Evolutionary conservation across 2,113 vertebrate species (phyloP), one percentile per base, ranked within the genome.

Genomic region (Chionodraco myersi): DNA sequence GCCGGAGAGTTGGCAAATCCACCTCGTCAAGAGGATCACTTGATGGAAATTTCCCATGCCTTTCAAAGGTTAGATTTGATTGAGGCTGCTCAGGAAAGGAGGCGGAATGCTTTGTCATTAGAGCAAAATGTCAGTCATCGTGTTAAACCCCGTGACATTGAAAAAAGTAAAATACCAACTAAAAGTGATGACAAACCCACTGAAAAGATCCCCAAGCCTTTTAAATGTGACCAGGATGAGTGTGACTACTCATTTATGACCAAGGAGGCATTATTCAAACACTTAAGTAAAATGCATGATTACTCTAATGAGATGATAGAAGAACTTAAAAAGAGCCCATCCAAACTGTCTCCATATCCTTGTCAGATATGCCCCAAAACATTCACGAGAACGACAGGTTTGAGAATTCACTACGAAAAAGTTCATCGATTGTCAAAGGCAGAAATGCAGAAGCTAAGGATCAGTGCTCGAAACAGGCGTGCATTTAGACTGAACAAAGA

Each of bases 171-270:
- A 80, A 53, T 63, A 30, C 47, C 13, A n/a, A 83, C 59, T 69
- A 91, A 91, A 89, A 83, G 36, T 67, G 91, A 91, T 83, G 92
- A 91, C 86, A 90, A 92, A 94, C 90, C 79, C 21, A 61, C 10
- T 67, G 94, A 92, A 93, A 90, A 91, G 92, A 69, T 95, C 79
- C 93, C 94, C 61, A 99, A 99, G 84, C 98, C 98, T 34, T 99
- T 99, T 80, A 96, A 95, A 53, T 99, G 98, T 92, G 96, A 96
- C 83, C 95, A 96, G 79, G 95, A 96, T 3, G 95, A 95, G 54
- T 99, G 98, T 87, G 95, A 78, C 78, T 99, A 97, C 18, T 97
- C 97, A 44, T 98, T 98, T 72, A 99, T 99, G 98, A 99, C 98
- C 78, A 99, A 99, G 83, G 98, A 99, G 45, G 98, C 98, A 0